Evolutionary conservation across 64 coral and sea anemone genomes (phyloP).

Genomic region (Montipora foliosa): DNA sequence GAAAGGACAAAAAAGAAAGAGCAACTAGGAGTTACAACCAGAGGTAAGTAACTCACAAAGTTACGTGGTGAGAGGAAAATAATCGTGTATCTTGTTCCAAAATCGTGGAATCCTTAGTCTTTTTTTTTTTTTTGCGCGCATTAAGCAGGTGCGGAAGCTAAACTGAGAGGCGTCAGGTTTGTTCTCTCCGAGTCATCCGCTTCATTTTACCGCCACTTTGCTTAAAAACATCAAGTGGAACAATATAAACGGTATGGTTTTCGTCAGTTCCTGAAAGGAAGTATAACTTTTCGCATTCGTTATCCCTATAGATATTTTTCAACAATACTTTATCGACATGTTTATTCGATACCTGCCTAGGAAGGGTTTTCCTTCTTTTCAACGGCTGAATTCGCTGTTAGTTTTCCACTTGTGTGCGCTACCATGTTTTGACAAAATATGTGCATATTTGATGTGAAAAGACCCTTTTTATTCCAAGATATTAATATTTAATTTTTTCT

Average conservation of each 20-base stretch:
- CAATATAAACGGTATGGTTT: too few species aligned
- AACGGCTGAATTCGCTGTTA: neutral
- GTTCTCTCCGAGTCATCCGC: too few species aligned
- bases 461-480: neutral
- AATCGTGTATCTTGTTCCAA: too few species aligned
- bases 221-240: too few species aligned
- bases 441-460: neutral
- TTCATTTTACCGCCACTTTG: too few species aligned
- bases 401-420: neutral
- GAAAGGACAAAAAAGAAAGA: conserved; percentile 33
- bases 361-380: neutral
- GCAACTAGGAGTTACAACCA: conserved; percentile 26
- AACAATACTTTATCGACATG: neutral
- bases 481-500: conserved; percentile 41
- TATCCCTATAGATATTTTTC: too few species aligned
- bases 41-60: conserved; percentile 14
- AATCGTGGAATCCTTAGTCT: too few species aligned
- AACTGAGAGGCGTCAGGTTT: too few species aligned
- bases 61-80: neutral
- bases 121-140: too few species aligned
- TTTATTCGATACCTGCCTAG: neutral
- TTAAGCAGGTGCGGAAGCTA: too few species aligned
- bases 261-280: too few species aligned
- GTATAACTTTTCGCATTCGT: too few species aligned
- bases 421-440: conserved; percentile 1